These are phyloP conservation scores for Papilio elwesi DNA, from an alignment of 2,888 invertebrate species.

Conservation along the genomic window DNA sequence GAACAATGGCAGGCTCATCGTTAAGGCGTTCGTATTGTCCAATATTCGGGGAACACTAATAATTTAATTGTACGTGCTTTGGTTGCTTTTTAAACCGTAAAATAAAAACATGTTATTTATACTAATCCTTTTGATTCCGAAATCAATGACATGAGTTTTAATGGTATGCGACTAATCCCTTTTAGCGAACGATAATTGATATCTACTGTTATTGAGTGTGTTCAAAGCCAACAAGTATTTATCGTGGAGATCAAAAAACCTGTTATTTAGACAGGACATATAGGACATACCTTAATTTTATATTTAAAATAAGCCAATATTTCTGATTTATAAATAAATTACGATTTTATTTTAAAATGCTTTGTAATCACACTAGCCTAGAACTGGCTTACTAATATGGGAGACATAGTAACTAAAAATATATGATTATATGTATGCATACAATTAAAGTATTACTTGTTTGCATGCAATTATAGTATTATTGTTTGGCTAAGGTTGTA, in stretches of 20 bases:
- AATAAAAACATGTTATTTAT: background rate
- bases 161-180: background rate
- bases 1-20: background rate
- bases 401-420: no score
- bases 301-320: no score
- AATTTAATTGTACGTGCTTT: background rate
- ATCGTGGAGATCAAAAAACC: slow-evolving; percentile 8
- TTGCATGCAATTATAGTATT: no score
- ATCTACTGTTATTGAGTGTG: background rate
- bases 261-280: background rate
- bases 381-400: no score
- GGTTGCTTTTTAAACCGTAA: background rate
- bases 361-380: no score
- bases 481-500: background rate
- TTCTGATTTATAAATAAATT: no score
- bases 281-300: no score
- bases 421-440: no score
- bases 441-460: no score
- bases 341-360: no score
- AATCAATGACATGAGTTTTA: background rate
- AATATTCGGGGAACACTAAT: slow-evolving; percentile 2
- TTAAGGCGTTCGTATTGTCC: slow-evolving; percentile 4
- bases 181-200: slow-evolving; percentile 4
- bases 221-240: background rate
- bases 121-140: background rate